Base-by-base conservation (phyloP, 2,888 invertebrate species). In the Volucella zonaria region DNA sequence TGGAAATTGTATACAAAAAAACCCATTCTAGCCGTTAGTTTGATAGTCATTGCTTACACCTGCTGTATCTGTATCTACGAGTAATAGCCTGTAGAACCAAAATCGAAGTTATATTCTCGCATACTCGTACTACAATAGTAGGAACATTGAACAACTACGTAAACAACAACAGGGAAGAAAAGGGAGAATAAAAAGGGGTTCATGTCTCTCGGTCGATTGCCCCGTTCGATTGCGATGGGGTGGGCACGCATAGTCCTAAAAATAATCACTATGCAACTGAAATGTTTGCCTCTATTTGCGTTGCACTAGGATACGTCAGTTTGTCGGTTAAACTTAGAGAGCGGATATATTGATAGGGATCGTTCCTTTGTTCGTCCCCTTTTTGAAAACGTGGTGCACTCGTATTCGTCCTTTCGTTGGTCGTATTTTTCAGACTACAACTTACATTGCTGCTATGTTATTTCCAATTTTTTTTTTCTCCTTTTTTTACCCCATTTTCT, bases 361-460 rank as follows among this genome's bases (percentile, higher is more conserved):
- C 79, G 79, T 45, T 79, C 45, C 79, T 79, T 79, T 79, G 79
- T 79, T 79, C 73, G 66, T 79, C 79, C 79, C 73, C 62, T 64
- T 73, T 79, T 79, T 40, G 31, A 31, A 52, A 64, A 45, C 51
- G 47, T 61, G 31, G 49, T 62, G 76, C 40, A 58, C n/a, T 71
- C 56, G 71, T 64, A 78, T 78, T 71, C 62, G 78, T 71, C 64
- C 78, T 71, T 78, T 78, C 61, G 76, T 68, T 54, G 62, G 64
- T 18, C 58, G 71, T 18, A 58, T 64, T 71, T 68, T 68, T 66
- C 51, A 68, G 67, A 45, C 67, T 67, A 31, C 6, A 31, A 31
- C n/a, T 45, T 45, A n/a, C 45, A n/a, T 45, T 45, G n/a, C 45
- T 11, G 11, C n/a, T 45, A n/a, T n/a, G 11, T 3, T 45, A 11